phyloP scores from a whole-genome alignment of 1,140 invertebrate species.

The Drosophila equinoxialis region DNA sequence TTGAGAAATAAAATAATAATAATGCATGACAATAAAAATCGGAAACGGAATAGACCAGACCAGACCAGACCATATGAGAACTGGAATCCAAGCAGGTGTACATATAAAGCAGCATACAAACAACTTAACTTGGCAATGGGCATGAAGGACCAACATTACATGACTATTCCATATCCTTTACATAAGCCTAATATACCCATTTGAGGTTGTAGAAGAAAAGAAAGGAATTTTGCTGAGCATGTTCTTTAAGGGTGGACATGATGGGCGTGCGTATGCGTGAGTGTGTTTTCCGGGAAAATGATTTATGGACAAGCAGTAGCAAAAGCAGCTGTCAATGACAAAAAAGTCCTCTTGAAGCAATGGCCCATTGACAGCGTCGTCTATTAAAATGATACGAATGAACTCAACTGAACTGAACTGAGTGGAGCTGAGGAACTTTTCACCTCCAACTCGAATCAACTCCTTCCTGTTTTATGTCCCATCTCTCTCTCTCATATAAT shows the following conservation, averaged over 20 bases:
- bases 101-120: neutral
- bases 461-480: neutral
- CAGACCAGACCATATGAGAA: neutral
- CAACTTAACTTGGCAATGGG: neutral
- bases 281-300: conserved; percentile 70
- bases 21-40: conserved; percentile 28
- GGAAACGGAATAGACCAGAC: neutral
- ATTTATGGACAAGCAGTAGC: conserved; percentile 69
- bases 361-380: conserved; percentile 11
- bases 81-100: too few relatives aligned
- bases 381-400: conserved; percentile 28
- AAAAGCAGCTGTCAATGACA: conserved; percentile 60
- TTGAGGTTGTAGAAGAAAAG: neutral
- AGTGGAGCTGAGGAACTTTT: neutral
- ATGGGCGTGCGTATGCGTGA: conserved; percentile 44
- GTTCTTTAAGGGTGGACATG: conserved; percentile 50
- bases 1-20: conserved; percentile 33
- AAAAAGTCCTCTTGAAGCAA: conserved; percentile 12
- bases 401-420: neutral
- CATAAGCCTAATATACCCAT: neutral
- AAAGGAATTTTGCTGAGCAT: conserved; percentile 40
- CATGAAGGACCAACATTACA: neutral
- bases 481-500: neutral
- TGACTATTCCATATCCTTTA: neutral
- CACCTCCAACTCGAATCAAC: neutral